A percentile compares a stretch with the other conserved stretches of the same genome.
Conservation (phyloP, 2,113 vertebrate genomes). For the Heptranchias perlo region DNA sequence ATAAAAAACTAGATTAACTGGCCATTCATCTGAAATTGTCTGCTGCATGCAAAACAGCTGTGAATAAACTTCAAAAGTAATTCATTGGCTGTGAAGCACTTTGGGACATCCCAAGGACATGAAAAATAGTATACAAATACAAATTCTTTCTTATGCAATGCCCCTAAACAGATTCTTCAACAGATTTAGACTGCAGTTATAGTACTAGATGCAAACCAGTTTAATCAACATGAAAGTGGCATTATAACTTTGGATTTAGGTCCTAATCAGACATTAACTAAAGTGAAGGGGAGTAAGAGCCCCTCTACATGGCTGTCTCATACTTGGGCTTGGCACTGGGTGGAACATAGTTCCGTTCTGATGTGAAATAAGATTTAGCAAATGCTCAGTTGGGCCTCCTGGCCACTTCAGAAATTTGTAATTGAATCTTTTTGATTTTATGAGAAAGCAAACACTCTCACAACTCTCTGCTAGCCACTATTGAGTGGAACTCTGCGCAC, state of each 20-base stretch:
- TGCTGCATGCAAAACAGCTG: not conserved
- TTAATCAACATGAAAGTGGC: not conserved
- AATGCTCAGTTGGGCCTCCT: too few relatives aligned
- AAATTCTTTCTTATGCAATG: not conserved
- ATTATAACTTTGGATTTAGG: not conserved
- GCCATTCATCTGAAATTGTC: not conserved
- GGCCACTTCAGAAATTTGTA: too few relatives aligned
- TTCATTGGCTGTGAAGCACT: not conserved
- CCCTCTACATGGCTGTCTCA: too few relatives aligned
- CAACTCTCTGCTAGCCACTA: not conserved
- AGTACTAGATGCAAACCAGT: too few relatives aligned
- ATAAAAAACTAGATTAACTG: not conserved
- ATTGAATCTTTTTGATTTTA: not conserved
- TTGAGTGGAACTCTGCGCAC: not conserved
- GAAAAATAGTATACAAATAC: too few relatives aligned
- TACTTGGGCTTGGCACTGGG: too few relatives aligned
- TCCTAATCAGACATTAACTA: not conserved
- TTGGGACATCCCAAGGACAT: too few relatives aligned
- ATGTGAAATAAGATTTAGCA: too few relatives aligned
- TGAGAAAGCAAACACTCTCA: not conserved
- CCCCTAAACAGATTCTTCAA: not conserved
- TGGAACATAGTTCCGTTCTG: too few relatives aligned
- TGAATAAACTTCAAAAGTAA: not conserved
- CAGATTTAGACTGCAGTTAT: not conserved
- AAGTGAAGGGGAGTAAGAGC: too few relatives aligned